Evolutionary conservation across 2,113 vertebrate species (phyloP).

Genomic region (Catagonus wagneri): DNA sequence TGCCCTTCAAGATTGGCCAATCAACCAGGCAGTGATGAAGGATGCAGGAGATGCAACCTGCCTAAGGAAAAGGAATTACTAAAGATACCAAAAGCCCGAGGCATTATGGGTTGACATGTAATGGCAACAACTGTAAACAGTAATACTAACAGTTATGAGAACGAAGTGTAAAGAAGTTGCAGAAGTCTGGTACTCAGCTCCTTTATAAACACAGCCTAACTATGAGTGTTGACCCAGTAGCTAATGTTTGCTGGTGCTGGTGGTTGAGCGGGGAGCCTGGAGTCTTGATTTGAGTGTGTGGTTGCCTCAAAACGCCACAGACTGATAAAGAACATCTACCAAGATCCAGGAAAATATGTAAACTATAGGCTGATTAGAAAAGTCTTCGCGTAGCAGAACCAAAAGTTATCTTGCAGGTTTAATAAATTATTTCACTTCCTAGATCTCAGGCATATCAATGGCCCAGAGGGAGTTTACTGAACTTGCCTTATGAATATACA

Average conservation of each 20-base stretch:
- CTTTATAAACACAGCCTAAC: background rate
- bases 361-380: background rate
- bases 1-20: background rate
- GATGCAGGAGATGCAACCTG: background rate
- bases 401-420: background rate
- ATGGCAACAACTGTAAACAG: background rate
- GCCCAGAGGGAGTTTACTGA: background rate
- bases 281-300: background rate
- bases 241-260: background rate
- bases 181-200: background rate
- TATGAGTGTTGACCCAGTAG: background rate
- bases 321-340: background rate
- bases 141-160: background rate
- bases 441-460: background rate
- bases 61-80: background rate
- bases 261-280: background rate
- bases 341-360: background rate
- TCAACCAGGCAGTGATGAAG: background rate
- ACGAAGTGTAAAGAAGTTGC: background rate
- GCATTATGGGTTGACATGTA: background rate
- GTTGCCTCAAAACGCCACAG: background rate
- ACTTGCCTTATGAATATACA: background rate
- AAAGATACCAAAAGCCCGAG: background rate
- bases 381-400: background rate
- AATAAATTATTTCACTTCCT: background rate